Conservation (phyloP, 2,888 invertebrate species). For the Metacarcinus magister region DNA sequence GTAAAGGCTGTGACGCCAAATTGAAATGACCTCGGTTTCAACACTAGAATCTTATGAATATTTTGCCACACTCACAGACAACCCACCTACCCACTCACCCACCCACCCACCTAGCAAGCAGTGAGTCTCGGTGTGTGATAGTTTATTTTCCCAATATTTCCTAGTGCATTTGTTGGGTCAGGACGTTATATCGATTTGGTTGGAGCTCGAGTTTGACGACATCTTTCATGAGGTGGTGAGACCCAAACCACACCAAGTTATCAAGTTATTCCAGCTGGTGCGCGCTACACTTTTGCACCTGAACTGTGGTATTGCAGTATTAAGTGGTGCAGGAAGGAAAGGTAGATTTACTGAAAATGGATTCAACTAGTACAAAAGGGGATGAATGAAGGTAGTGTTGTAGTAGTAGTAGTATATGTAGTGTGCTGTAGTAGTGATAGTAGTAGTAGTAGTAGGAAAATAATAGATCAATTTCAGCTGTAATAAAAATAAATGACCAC, state of each 20-base stretch:
- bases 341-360: neutral
- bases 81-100: neutral
- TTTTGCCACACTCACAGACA: neutral
- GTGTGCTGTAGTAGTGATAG: neutral
- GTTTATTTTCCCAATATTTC: slow-evolving; percentile 1
- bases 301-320: neutral
- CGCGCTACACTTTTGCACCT: neutral
- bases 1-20: neutral
- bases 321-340: neutral
- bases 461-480: neutral
- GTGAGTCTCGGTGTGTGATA: neutral
- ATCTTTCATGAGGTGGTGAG: slow-evolving; percentile 3
- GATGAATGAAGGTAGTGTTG: neutral
- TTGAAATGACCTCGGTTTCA: neutral
- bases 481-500: neutral
- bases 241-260: neutral
- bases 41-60: neutral
- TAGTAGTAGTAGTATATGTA: neutral
- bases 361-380: neutral
- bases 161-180: neutral
- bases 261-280: neutral
- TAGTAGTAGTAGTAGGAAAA: neutral
- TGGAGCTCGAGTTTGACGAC: neutral
- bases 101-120: neutral
- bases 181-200: neutral